Conservation (phyloP, 2,797 vertebrate genomes). For the Spizella passerina region DNA sequence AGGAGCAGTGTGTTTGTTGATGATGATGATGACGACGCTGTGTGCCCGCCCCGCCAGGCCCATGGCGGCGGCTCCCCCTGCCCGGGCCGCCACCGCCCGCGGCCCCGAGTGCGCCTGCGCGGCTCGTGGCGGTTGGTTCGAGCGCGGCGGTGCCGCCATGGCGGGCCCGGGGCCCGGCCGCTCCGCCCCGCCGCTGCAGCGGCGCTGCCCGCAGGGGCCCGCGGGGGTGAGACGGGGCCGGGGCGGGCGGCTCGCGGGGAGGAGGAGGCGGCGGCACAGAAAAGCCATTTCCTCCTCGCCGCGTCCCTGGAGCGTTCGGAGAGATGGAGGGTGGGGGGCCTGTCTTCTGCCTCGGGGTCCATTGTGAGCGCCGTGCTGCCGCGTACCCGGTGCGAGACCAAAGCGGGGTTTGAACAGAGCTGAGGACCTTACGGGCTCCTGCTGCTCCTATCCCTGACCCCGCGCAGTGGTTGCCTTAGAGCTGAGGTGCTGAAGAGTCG, state of each 20-base stretch:
- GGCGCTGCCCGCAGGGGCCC: neutral
- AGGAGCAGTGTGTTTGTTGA: fast-evolving
- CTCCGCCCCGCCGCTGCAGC: neutral
- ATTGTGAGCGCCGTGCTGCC: fast-evolving
- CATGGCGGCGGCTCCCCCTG: fast-evolving
- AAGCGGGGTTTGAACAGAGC: fast-evolving
- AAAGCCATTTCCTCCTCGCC: neutral
- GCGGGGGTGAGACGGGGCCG: neutral
- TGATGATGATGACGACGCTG: fast-evolving
- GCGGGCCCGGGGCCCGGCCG: neutral
- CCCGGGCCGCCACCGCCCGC: neutral
- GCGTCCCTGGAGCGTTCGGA: neutral
- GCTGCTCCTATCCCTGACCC: fast-evolving
- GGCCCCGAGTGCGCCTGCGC: neutral
- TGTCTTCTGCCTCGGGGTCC: neutral
- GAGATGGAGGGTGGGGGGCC: neutral
- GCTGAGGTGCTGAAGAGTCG: no score
- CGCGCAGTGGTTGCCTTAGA: neutral
- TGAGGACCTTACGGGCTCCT: fast-evolving
- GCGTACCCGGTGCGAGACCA: neutral
- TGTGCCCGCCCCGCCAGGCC: neutral
- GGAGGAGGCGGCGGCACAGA: neutral
- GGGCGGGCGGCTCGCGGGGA: neutral
- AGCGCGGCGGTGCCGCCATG: neutral
- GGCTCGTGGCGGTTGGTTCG: neutral